Evolutionary conservation across 2,797 vertebrate genomes (phyloP).

Genomic region (Darevskia mixta): DNA sequence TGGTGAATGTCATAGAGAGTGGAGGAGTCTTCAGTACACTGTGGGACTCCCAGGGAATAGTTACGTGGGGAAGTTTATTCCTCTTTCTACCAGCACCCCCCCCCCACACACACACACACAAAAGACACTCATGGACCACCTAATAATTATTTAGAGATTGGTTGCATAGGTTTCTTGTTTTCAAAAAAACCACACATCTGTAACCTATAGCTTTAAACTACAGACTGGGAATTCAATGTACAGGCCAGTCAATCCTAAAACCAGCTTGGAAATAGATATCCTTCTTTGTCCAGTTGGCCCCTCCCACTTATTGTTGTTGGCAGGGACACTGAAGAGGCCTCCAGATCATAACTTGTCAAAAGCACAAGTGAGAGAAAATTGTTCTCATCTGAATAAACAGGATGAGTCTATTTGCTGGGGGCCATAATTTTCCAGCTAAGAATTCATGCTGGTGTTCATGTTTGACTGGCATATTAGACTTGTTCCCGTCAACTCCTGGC

Average conservation of each 20-base stretch:
- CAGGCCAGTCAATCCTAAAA: constrained; percentile 48
- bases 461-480: constrained; percentile 10
- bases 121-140: neutral
- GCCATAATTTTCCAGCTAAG: constrained; percentile 52
- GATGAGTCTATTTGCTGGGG: constrained; percentile 59
- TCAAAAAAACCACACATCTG: neutral
- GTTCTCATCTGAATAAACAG: constrained; percentile 80
- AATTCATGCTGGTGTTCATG: neutral
- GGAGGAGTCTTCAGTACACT: neutral
- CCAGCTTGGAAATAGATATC: constrained; percentile 30
- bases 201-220: constrained; percentile 31
- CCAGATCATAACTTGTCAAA: constrained; percentile 66
- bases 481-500: neutral
- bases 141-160: constrained; percentile 9
- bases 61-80: neutral
- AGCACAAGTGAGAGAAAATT: constrained; percentile 73
- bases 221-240: neutral
- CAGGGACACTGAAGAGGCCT: constrained; percentile 39
- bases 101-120: neutral
- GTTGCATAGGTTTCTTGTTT: neutral
- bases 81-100: neutral
- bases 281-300: constrained; percentile 34
- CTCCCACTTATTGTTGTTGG: constrained; percentile 74
- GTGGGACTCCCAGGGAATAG: too few relatives aligned
- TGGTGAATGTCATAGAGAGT: neutral